Percentiles rank a stretch among this genome's conserved stretches.
phyloP scores from a whole-genome alignment of 92 coral and sea anemone species.

The Galaxea fascicularis region DNA sequence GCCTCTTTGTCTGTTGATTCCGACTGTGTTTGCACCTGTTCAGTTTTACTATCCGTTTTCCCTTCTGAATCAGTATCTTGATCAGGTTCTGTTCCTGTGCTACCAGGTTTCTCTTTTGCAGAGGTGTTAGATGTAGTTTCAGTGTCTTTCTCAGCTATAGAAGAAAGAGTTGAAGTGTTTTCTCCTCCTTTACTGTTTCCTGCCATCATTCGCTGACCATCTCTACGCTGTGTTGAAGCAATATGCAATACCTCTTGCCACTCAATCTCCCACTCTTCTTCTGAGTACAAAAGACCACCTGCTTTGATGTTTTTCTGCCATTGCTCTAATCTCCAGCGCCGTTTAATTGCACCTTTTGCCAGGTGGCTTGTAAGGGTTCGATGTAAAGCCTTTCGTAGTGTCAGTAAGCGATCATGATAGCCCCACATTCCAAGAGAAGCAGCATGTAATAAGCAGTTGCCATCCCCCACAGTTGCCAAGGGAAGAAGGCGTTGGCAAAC shows the following conservation, averaged over 20 bases:
- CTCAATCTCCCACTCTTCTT: constrained; percentile 89
- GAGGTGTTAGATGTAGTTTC: constrained; percentile 19
- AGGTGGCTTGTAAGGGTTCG: constrained; percentile 77
- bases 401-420: constrained; percentile 88
- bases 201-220: constrained; percentile 14
- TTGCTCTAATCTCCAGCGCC: constrained; percentile 92
- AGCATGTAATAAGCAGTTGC: constrained; percentile 96
- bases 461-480: constrained; percentile 96
- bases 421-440: constrained; percentile 99
- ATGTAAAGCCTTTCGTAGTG: constrained; percentile 87
- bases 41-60: not conserved
- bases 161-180: constrained; percentile 36
- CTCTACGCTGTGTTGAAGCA: constrained; percentile 79
- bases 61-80: not conserved
- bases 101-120: constrained; percentile 3
- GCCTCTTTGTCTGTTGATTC: constrained; percentile 23
- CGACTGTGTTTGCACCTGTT: not conserved
- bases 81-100: not conserved
- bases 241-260: constrained; percentile 88
- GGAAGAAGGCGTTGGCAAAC: constrained; percentile 88
- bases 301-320: constrained; percentile 86
- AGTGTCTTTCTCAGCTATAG: constrained; percentile 62
- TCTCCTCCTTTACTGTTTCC: constrained; percentile 39
- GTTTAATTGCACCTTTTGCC: constrained; percentile 85
- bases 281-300: constrained; percentile 87